Percentiles rank a stretch among this genome's conserved stretches.
Evolutionary conservation across 2,888 invertebrate genomes (phyloP).

Genomic region (Anarsia innoxiella): DNA sequence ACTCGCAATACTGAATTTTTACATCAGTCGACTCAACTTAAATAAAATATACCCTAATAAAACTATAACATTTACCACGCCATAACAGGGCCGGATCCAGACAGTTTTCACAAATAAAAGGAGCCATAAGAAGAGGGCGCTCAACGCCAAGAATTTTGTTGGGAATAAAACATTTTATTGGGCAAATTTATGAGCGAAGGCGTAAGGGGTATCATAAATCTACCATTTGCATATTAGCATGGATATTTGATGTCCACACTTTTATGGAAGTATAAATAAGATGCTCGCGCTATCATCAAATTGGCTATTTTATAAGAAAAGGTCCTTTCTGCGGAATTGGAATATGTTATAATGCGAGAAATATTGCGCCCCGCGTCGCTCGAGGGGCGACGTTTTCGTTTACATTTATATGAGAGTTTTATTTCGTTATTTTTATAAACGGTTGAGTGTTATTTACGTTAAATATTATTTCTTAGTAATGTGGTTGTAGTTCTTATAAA

Average conservation of each 20-base stretch:
- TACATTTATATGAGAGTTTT: too few species aligned
- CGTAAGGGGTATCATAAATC: constrained; percentile 25
- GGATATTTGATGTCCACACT: constrained; percentile 23
- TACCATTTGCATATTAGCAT: constrained; percentile 29
- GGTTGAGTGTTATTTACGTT: too few species aligned
- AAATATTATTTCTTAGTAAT: too few species aligned
- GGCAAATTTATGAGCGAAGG: constrained; percentile 23
- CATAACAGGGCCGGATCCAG: too few species aligned
- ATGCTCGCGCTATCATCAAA: constrained; percentile 8
- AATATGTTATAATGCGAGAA: not conserved
- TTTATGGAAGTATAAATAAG: constrained; percentile 8
- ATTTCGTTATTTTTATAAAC: too few species aligned
- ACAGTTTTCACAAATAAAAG: too few species aligned
- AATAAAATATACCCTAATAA: too few species aligned
- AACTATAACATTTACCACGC: too few species aligned
- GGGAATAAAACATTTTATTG: constrained; percentile 37
- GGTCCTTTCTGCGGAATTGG: not conserved
- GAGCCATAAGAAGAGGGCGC: constrained; percentile 12
- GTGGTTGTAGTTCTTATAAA: too few species aligned
- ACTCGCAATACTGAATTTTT: too few species aligned
- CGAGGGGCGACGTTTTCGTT: too few species aligned
- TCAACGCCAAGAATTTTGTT: constrained; percentile 24
- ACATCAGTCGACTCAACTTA: too few species aligned
- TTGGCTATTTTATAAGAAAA: constrained; percentile 1
- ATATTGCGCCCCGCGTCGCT: not conserved